Evolutionary conservation across 2,113 vertebrate species (phyloP), one percentile per base, ranked within the genome.

Genomic region (Dendropsophus ebraccatus): DNA sequence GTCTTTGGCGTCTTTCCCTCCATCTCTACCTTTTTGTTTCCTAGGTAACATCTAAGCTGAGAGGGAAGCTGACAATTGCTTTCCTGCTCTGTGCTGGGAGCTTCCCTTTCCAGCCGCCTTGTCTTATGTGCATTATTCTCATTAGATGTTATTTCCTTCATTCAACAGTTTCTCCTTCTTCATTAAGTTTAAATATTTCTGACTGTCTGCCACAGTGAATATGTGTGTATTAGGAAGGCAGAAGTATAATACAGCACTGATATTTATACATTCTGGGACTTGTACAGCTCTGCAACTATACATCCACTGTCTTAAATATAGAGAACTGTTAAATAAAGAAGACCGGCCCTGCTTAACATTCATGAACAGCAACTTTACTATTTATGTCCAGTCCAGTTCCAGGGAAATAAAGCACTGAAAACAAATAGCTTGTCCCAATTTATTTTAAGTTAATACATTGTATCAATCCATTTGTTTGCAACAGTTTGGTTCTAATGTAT

Each of bases 1-100:
- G 60, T 54, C 75, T 80, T 50, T 50, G 75, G 62, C 75, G 80
- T 74, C 21, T 80, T 30, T 56, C 47, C 50, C 76, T 72, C 47
- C 60, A 73, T 58, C 65, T 86, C 62, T 81, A 81, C 77, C 77
- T 86, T 86, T 86, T 70, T 80, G 84, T 86, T 86, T 86, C 84
- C 84, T 56, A 47, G 84, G 84, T 81, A 86, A 86, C 84, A 86
- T 73, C 62, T 86, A 45, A 80, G 76, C 67, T 72, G 65, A 80
- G 52, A 47, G 35, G n/a, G 21, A 78, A 37, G 23, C 23, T 81
- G 65, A 86, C 84, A 86, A 80, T 86, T 58, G 58, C 76, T 86
- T 80, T 13, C 37, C 35, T 70, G 75, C 49, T 56, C 28, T 28
- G 14, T 79, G 74, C 75, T 80, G 56, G 52, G 14, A 62, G 74